These are phyloP conservation scores for Acinonyx jubatus DNA, from an alignment of 2,113 vertebrate species.

Conservation along the genomic window DNA sequence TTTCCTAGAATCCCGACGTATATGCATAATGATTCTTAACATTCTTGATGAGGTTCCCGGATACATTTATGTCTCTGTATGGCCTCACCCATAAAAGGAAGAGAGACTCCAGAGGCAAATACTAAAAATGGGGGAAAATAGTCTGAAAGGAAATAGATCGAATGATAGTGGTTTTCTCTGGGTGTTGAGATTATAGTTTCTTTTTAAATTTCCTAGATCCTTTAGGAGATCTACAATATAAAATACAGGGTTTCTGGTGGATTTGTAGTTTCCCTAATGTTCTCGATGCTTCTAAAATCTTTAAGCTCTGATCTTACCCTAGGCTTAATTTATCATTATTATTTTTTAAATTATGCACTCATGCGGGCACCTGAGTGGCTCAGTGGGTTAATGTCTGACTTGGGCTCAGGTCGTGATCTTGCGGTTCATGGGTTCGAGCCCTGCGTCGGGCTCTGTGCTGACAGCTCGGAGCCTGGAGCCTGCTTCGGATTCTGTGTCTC, in stretches of 20 bases:
- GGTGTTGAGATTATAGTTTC: not conserved
- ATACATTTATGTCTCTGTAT: not conserved
- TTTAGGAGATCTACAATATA: not conserved
- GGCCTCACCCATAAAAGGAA: not conserved
- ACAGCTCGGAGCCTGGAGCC: too few relatives aligned
- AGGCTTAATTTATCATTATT: not conserved
- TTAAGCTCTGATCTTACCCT: not conserved
- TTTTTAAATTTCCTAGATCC: not conserved
- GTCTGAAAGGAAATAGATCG: not conserved
- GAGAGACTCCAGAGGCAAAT: not conserved
- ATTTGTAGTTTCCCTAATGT: not conserved
- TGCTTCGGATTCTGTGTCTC: too few relatives aligned
- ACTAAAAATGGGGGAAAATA: not conserved
- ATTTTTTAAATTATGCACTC: not conserved
- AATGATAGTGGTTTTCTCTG: not conserved
- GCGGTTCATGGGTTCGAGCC: too few relatives aligned
- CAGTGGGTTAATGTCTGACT: too few relatives aligned
- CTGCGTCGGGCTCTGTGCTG: too few relatives aligned
- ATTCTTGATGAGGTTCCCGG: not conserved
- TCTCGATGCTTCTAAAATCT: constrained; percentile 24
- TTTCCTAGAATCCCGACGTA: not conserved
- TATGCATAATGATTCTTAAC: not conserved
- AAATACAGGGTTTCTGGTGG: not conserved
- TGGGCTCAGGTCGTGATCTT: too few relatives aligned
- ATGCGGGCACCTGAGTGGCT: too few relatives aligned